phyloP scores from a whole-genome alignment of 2,797 vertebrate species.

The Ceryle rudis region DNA sequence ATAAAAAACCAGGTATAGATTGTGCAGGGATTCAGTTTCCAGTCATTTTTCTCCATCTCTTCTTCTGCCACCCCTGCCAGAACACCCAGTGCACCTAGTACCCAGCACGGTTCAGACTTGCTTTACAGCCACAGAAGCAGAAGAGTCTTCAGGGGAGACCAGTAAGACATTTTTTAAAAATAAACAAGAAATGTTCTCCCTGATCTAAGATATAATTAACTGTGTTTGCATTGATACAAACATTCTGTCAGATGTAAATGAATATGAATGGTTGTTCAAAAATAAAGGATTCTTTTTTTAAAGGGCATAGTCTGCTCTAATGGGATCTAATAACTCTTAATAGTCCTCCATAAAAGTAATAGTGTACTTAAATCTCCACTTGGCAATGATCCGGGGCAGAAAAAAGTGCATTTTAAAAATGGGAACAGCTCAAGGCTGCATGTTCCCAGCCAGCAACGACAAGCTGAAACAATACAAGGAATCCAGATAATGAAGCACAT shows the following conservation, averaged over 20 bases:
- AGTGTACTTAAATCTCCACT: constrained; percentile 71
- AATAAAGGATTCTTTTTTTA: constrained; percentile 50
- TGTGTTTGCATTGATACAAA: constrained; percentile 43
- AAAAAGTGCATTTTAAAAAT: constrained; percentile 72
- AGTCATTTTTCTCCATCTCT: neutral
- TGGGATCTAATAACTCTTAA: constrained; percentile 74
- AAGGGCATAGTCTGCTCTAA: constrained; percentile 62
- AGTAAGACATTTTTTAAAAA: neutral
- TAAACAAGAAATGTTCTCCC: constrained; percentile 35
- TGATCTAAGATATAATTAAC: constrained; percentile 55
- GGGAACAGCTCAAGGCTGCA: constrained; percentile 69
- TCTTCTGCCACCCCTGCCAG: neutral
- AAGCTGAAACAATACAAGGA: constrained; percentile 80
- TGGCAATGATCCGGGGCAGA: constrained; percentile 61
- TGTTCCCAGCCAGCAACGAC: constrained; percentile 67
- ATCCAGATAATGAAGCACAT: constrained; percentile 78
- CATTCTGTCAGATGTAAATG: constrained; percentile 56
- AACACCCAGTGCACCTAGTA: neutral
- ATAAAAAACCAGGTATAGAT: neutral
- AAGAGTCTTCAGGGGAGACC: constrained; percentile 14
- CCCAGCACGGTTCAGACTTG: neutral
- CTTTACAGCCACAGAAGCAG: neutral
- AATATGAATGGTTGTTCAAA: constrained; percentile 53
- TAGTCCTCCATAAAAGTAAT: constrained; percentile 71
- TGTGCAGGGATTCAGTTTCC: neutral